Evolutionary conservation across 2,113 vertebrate species (phyloP), one percentile per base, ranked within the genome.

Genomic region (Dipodomys ordii): DNA sequence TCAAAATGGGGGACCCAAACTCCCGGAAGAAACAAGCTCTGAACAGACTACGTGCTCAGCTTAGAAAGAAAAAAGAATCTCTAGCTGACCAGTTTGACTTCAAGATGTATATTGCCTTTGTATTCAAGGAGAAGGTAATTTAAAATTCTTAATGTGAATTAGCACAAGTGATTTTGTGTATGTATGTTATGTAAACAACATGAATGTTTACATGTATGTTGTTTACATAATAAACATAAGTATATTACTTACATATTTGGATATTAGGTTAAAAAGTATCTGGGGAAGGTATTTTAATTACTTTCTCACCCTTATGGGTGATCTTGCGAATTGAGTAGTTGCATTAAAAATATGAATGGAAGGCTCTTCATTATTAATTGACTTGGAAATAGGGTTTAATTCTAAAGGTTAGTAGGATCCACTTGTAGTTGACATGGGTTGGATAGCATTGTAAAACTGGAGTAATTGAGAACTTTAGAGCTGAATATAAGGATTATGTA

Each of bases 31-130:
- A 99, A 98, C 99, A 99, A 98, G 99, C 99, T 98, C 98, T 99
- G 99, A 99, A 99, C 98, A 99, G 99, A 98, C 99, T 99, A 98
- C 99, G 99, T 98, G 99, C 99, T 99, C 99, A 99, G 98, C 99
- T 99, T 98, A 99, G 99, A 98, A 99, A 99, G 99, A 99, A 99
- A 99, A 99, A 99, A 98, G 99, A 99, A 98, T 99, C 99, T 98
- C 98, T 99, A 99, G 99, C 99, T 98, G 99, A 99, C 98, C 99
- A 99, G 99, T 99, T 99, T 98, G 99, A 99, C 98, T 99, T 99
- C 99, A 99, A 99, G 99, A 99, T 99, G 99, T 99, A 99, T 98
- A 99, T 99, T 98, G 99, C 99, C 98, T 99, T 99, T 98, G 99
- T 99, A 97, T 99, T 99, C 98, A 99, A 99, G 98, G 99, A 99